These are phyloP conservation scores for Istiophorus platypterus DNA, from an alignment of 2,113 vertebrate species.

Conservation along the genomic window DNA sequence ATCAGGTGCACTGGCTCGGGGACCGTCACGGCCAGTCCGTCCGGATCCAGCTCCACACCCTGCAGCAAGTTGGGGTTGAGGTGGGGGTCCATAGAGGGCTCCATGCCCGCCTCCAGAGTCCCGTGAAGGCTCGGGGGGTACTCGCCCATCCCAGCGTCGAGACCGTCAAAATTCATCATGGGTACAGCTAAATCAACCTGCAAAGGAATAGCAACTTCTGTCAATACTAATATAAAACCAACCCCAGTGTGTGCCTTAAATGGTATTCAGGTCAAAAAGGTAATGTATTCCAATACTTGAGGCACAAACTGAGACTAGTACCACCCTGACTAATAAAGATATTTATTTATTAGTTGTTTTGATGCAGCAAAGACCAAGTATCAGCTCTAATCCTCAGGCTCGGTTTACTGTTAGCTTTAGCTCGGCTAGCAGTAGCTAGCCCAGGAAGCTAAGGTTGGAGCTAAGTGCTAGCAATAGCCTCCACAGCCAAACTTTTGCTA, in stretches of 20 bases:
- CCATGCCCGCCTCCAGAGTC: slow-evolving; percentile 85
- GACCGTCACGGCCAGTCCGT: slow-evolving; percentile 87
- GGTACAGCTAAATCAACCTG: slow-evolving; percentile 55
- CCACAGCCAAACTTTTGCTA: too few species aligned
- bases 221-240: background rate
- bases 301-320: background rate
- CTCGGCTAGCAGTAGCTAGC: background rate
- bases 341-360: background rate
- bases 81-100: slow-evolving; percentile 90
- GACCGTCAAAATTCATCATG: slow-evolving; percentile 95
- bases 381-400: background rate
- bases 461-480: background rate
- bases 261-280: background rate
- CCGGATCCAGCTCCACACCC: slow-evolving; percentile 92
- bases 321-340: background rate
- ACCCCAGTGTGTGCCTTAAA: too few species aligned
- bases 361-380: background rate
- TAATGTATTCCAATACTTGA: too few species aligned
- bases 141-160: slow-evolving; percentile 91
- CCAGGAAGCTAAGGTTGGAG: background rate
- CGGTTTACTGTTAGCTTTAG: background rate
- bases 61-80: slow-evolving; percentile 90
- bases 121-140: slow-evolving; percentile 84
- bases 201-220: background rate
- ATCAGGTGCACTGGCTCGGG: slow-evolving; percentile 91